Evolutionary conservation across 2,888 invertebrate species (phyloP).

Genomic region (Ophion ellenae): DNA sequence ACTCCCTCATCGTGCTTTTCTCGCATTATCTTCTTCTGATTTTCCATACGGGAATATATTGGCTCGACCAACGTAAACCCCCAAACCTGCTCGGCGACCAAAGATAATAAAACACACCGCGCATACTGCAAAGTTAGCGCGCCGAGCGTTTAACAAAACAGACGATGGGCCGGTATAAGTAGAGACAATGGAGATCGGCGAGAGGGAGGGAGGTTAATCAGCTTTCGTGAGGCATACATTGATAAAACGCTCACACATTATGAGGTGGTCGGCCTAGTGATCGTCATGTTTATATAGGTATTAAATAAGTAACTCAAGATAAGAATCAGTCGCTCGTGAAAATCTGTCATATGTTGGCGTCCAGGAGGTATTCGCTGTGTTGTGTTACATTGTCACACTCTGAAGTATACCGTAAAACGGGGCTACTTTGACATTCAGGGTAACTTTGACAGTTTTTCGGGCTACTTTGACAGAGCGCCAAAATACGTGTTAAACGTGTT

Average conservation of each 20-base stretch:
- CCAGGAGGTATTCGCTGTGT: no score
- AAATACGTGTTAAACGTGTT: no score
- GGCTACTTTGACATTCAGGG: no score
- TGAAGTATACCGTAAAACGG: no score
- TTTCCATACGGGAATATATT: slow-evolving; percentile 32
- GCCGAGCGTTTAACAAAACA: slow-evolving; percentile 7
- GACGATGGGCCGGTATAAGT: neutral
- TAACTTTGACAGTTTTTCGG: no score
- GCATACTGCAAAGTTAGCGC: slow-evolving; percentile 1
- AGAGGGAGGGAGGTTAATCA: neutral
- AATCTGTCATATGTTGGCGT: no score
- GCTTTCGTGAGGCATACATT: neutral
- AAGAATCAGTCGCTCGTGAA: no score
- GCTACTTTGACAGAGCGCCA: no score
- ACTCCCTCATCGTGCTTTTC: neutral
- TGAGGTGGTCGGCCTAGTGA: no score
- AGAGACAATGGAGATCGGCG: neutral
- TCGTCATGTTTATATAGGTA: no score
- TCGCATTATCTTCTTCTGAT: slow-evolving; percentile 15
- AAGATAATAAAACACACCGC: slow-evolving; percentile 31
- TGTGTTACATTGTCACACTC: no score
- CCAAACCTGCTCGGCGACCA: neutral
- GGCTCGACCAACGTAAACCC: neutral
- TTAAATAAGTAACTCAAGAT: no score
- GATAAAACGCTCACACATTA: neutral